Conservation (phyloP, 2,113 vertebrate species). For the Rhynchopsitta pachyrhyncha region DNA sequence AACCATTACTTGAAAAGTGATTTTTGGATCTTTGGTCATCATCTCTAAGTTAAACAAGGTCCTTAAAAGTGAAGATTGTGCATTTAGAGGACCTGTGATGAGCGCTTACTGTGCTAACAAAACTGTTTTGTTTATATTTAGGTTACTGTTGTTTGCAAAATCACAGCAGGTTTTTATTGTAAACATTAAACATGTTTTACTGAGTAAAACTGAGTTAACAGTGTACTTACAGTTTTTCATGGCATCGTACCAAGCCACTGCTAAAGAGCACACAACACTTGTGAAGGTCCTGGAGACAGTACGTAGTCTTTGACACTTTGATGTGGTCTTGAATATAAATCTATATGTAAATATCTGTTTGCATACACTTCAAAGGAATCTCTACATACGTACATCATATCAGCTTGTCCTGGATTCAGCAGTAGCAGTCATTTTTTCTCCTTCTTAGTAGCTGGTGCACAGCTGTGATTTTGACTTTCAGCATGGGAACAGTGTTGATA, state of each 20-base stretch:
- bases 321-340: background rate
- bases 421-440: too few species aligned
- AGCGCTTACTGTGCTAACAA: background rate
- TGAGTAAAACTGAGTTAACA: background rate
- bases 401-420: too few species aligned
- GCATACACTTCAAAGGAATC: background rate
- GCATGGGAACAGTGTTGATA: too few species aligned
- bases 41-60: background rate
- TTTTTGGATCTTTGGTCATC: background rate
- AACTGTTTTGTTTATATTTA: background rate
- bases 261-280: background rate
- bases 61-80: background rate
- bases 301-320: background rate
- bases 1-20: background rate
- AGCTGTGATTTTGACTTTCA: too few species aligned
- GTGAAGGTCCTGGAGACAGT: background rate
- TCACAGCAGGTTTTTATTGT: background rate
- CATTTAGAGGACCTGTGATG: background rate
- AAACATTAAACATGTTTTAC: background rate
- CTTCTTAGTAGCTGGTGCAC: too few species aligned
- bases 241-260: background rate
- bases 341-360: background rate
- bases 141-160: background rate
- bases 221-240: background rate
- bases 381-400: background rate